Percentiles rank a stretch among this genome's conserved stretches.
phyloP scores from a whole-genome alignment of 1,140 invertebrate species.

The Drosophila biarmipes region DNA sequence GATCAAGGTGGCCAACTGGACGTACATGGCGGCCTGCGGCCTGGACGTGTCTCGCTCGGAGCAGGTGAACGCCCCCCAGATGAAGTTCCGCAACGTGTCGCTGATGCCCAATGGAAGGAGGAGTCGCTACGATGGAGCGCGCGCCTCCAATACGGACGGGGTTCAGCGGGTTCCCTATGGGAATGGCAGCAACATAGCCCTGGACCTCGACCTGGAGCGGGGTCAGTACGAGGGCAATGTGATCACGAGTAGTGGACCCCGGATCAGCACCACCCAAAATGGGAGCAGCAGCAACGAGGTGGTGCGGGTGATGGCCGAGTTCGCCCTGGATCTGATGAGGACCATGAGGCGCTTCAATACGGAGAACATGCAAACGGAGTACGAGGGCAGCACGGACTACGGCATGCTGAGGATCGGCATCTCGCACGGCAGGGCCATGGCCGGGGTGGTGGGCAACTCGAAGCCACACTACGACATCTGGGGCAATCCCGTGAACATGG shows the following conservation, averaged over 20 bases:
- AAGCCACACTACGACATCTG: slow-evolving; percentile 95
- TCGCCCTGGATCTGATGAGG: slow-evolving; percentile 84
- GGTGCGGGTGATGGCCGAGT: slow-evolving; percentile 87
- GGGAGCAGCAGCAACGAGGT: slow-evolving; percentile 73
- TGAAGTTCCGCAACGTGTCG: slow-evolving; percentile 71
- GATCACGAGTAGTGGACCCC: slow-evolving; percentile 22
- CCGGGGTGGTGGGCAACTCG: slow-evolving; percentile 95
- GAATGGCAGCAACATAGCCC: slow-evolving; percentile 63
- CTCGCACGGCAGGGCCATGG: slow-evolving; percentile 93
- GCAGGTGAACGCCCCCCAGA: slow-evolving; percentile 85
- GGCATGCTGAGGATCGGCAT: slow-evolving; percentile 88
- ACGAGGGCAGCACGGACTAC: slow-evolving; percentile 85
- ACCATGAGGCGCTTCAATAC: slow-evolving; percentile 74
- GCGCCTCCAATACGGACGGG: slow-evolving; percentile 45
- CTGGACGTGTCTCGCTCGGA: slow-evolving; percentile 89
- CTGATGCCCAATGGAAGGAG: slow-evolving; percentile 75
- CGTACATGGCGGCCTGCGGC: slow-evolving; percentile 97
- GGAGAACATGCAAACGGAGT: slow-evolving; percentile 84
- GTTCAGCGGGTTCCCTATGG: slow-evolving; percentile 61
- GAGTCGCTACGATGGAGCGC: slow-evolving; percentile 67
- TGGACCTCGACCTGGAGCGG: slow-evolving; percentile 63
- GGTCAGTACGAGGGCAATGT: slow-evolving; percentile 70
- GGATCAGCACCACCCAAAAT: slow-evolving; percentile 24
- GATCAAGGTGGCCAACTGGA: slow-evolving; percentile 97
- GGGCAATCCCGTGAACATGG: slow-evolving; percentile 98